Conservation (phyloP, 2,113 vertebrate genomes). For the Kryptolebias marmoratus region DNA sequence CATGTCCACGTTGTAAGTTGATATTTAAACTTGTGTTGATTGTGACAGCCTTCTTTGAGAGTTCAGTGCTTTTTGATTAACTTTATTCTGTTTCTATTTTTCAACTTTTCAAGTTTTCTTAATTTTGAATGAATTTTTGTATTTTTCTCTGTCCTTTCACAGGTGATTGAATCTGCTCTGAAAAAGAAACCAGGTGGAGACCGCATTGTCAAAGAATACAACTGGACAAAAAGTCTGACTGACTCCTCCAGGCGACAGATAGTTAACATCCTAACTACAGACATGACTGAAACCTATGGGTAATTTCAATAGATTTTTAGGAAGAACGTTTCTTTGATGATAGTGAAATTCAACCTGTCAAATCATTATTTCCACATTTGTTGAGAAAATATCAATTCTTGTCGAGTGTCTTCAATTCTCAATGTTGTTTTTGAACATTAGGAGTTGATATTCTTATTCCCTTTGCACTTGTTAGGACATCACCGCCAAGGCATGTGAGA, state of each 20-base stretch:
- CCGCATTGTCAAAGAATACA: background rate
- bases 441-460: background rate
- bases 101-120: background rate
- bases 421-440: background rate
- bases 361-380: background rate
- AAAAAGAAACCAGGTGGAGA: slow-evolving; percentile 4
- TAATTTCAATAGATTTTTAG: background rate
- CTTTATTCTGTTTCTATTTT: background rate
- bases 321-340: background rate
- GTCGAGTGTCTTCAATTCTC: background rate
- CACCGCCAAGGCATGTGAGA: slow-evolving; percentile 7
- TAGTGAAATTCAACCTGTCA: background rate
- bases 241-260: background rate
- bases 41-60: no score
- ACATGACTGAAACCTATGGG: slow-evolving; percentile 5
- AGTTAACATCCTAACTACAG: background rate
- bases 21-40: no score
- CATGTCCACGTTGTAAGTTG: no score
- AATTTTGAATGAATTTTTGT: background rate
- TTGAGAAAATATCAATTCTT: background rate
- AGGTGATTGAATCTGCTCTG: background rate
- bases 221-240: background rate
- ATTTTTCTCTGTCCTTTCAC: background rate
- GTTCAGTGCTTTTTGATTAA: no score
- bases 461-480: background rate